These are phyloP conservation scores for Tetramorium simillimum DNA, from an alignment of 1,140 invertebrate species.

Conservation along the genomic window DNA sequence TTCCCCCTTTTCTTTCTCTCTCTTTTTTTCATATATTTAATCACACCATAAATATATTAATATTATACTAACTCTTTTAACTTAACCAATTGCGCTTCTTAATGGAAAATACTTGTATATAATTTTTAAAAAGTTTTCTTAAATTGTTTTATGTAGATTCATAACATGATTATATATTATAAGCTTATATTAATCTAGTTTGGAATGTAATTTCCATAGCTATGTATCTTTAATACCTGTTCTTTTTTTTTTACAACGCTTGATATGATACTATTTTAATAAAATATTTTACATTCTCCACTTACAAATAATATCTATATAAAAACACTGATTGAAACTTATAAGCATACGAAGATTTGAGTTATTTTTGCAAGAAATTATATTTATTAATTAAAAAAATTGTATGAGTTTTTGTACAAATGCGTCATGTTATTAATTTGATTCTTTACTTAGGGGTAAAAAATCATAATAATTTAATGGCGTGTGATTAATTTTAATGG, in stretches of 20 bases:
- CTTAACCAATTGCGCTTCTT: slow-evolving; percentile 35
- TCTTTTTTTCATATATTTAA: background rate
- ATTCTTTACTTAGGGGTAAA: background rate
- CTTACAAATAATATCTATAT: background rate
- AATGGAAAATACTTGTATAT: background rate
- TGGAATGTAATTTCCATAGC: slow-evolving; percentile 11
- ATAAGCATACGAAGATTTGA: background rate
- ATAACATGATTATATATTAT: slow-evolving; percentile 18
- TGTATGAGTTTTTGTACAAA: background rate
- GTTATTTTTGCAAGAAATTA: slow-evolving; percentile 5
- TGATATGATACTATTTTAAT: slow-evolving; percentile 28
- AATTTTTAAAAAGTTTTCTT: background rate
- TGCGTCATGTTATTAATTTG: background rate
- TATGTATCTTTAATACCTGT: slow-evolving; percentile 15
- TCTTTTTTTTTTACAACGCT: slow-evolving; percentile 12
- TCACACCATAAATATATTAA: slow-evolving; percentile 23
- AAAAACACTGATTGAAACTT: slow-evolving; percentile 7
- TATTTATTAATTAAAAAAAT: background rate
- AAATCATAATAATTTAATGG: background rate
- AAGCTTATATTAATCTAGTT: slow-evolving; percentile 50
- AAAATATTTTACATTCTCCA: slow-evolving; percentile 9
- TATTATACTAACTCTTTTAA: slow-evolving; percentile 35
- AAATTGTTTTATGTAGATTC: slow-evolving; percentile 16
- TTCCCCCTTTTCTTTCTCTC: background rate
- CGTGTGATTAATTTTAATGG: slow-evolving; percentile 5